phyloP scores from a whole-genome alignment of 2,888 invertebrate species.

The Serripes groenlandicus region DNA sequence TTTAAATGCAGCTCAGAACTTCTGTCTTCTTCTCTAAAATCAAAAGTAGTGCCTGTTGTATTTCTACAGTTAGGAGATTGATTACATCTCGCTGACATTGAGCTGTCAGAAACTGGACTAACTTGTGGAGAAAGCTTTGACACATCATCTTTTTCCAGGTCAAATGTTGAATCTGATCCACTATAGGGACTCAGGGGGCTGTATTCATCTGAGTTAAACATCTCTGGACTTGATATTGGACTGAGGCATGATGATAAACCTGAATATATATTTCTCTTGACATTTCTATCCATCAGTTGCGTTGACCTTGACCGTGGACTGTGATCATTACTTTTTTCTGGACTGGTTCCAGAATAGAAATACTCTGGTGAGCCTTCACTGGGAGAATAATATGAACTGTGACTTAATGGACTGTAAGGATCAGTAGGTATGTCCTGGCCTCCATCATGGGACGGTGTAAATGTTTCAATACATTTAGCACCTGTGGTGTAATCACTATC shows the following conservation, averaged over 20 bases:
- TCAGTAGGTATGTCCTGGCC: background rate
- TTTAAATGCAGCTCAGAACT: background rate
- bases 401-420: slow-evolving; percentile 80
- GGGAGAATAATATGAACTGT: slow-evolving; percentile 74
- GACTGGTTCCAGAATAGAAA: slow-evolving; percentile 6
- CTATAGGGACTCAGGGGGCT: background rate
- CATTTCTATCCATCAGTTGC: background rate
- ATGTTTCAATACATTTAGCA: slow-evolving; percentile 73
- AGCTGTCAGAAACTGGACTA: background rate
- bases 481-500: slow-evolving; percentile 71
- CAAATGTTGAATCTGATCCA: background rate
- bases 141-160: background rate
- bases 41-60: background rate
- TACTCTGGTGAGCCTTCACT: slow-evolving; percentile 62
- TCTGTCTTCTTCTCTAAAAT: background rate
- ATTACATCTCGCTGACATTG: background rate
- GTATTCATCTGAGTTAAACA: background rate
- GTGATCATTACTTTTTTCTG: background rate
- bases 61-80: background rate
- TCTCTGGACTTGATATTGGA: background rate
- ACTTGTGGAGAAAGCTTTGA: background rate
- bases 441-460: slow-evolving; percentile 41
- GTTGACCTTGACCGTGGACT: background rate
- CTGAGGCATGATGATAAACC: background rate
- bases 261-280: slow-evolving; percentile 5